Evolutionary conservation across 2,888 invertebrate species (phyloP).

Genomic region (Drosophila mercatorum): DNA sequence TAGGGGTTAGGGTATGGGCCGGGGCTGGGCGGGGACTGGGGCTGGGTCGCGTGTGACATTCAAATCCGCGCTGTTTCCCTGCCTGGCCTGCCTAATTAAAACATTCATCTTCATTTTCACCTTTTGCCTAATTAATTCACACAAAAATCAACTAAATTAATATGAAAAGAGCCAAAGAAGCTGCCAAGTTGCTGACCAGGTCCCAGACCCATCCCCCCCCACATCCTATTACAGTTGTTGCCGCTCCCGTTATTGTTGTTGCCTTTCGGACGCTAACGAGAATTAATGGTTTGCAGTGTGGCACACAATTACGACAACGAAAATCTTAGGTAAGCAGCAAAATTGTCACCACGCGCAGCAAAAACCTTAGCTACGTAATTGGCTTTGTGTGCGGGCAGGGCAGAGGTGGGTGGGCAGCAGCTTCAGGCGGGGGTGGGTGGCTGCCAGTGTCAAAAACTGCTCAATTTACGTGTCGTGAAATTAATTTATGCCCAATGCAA

Average conservation of each 20-base stretch:
- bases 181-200: slow-evolving; percentile 71
- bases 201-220: slow-evolving; percentile 1
- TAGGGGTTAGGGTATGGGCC: background rate
- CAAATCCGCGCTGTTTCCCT: slow-evolving; percentile 58
- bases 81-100: slow-evolving; percentile 80
- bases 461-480: slow-evolving; percentile 84
- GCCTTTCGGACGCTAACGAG: slow-evolving; percentile 78
- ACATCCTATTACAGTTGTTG: slow-evolving; percentile 33
- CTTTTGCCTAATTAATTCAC: slow-evolving; percentile 84
- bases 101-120: slow-evolving; percentile 84
- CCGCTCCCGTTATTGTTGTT: slow-evolving; percentile 24
- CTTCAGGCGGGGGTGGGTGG: slow-evolving; percentile 5
- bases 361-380: slow-evolving; percentile 70
- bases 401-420: background rate
- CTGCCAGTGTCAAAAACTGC: slow-evolving; percentile 75
- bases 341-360: slow-evolving; percentile 71
- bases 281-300: slow-evolving; percentile 83
- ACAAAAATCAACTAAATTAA: slow-evolving; percentile 83
- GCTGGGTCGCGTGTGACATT: slow-evolving; percentile 54
- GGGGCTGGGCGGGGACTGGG: background rate
- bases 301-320: slow-evolving; percentile 81
- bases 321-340: slow-evolving; percentile 77
- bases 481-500: slow-evolving; percentile 85
- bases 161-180: slow-evolving; percentile 81
- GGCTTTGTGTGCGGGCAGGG: slow-evolving; percentile 54